Evolutionary conservation across 2,113 vertebrate genomes (phyloP).

Genomic region (Burhinus bistriatus): DNA sequence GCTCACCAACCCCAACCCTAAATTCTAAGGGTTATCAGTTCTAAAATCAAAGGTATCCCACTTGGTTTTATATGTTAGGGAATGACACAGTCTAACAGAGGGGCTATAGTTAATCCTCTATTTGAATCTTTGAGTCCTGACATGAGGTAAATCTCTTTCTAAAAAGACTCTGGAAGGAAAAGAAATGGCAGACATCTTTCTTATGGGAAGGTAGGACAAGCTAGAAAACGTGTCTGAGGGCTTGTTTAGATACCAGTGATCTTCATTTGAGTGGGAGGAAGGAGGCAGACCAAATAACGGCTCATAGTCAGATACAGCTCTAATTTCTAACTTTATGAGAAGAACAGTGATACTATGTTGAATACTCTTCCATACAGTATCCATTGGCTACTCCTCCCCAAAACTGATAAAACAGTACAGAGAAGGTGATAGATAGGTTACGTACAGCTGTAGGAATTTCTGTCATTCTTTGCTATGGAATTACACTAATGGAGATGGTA

Average conservation of each 20-base stretch:
- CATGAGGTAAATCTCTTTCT: background rate
- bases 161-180: background rate
- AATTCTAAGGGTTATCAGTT: background rate
- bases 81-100: background rate
- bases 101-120: background rate
- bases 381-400: background rate
- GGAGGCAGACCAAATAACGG: background rate
- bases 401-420: background rate
- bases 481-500: background rate
- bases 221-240: background rate
- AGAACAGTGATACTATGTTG: background rate
- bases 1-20: background rate
- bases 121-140: background rate
- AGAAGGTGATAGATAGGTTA: background rate
- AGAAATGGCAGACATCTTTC: background rate
- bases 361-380: background rate
- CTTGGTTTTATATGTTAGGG: background rate
- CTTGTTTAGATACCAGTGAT: background rate
- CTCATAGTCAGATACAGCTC: background rate
- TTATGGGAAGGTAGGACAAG: background rate
- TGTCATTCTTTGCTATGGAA: background rate
- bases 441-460: background rate
- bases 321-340: background rate
- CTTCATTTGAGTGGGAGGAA: background rate
- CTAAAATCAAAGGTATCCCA: background rate